phyloP scores from a whole-genome alignment of 2,113 vertebrate species.

The Nothobranchius kuhntae region DNA sequence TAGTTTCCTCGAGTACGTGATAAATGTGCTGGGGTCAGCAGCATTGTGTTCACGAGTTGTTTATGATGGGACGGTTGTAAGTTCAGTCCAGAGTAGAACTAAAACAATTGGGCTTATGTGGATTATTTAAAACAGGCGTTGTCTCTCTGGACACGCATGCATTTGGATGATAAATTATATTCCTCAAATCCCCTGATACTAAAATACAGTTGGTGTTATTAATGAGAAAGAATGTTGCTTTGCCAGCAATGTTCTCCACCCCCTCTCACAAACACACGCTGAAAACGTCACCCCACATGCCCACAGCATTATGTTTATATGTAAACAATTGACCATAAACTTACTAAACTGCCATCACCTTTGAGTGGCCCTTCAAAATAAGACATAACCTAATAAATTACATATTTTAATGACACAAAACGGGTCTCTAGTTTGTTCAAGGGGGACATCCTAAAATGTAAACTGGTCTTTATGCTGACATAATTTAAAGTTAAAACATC shows the following conservation, averaged over 20 bases:
- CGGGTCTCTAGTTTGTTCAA: no score
- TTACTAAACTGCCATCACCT: neutral
- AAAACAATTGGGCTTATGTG: neutral
- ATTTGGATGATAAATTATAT: constrained; percentile 24
- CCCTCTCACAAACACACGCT: neutral
- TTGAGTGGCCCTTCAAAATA: no score
- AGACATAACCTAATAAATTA: no score
- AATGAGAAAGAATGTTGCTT: constrained; percentile 18
- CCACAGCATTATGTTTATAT: neutral
- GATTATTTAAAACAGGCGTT: constrained; percentile 10
- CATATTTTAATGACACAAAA: no score
- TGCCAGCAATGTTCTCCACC: neutral
- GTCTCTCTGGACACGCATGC: neutral
- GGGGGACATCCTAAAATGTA: neutral
- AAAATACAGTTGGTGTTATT: neutral
- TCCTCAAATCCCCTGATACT: constrained; percentile 1
- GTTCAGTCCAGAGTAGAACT: constrained; percentile 3
- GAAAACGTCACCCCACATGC: constrained; percentile 1
- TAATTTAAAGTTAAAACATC: neutral
- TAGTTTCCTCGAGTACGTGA: constrained; percentile 11
- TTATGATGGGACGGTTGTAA: constrained; percentile 2
- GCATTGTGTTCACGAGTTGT: constrained; percentile 28
- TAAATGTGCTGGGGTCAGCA: constrained; percentile 34
- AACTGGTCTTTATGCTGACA: constrained; percentile 28
- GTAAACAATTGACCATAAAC: neutral